Percentiles rank a stretch among this genome's conserved stretches.
Evolutionary conservation across 2,113 vertebrate genomes (phyloP).

Genomic region (Neolamprologus falcicula): DNA sequence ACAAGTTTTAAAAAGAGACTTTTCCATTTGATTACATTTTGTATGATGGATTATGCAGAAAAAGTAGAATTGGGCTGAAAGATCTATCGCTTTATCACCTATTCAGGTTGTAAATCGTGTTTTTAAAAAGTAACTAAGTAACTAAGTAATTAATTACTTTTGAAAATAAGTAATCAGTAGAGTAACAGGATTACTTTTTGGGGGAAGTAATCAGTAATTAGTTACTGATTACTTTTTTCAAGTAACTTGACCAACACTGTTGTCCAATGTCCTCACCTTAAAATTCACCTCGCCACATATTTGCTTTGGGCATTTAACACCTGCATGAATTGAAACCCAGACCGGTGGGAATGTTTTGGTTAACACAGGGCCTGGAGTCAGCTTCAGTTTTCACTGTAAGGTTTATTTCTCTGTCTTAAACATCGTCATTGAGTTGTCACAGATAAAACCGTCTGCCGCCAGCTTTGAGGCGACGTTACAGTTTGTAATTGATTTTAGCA

Average conservation of each 20-base stretch:
- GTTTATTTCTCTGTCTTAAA: neutral
- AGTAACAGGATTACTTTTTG: accelerated
- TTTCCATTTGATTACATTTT: no score
- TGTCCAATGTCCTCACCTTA: neutral
- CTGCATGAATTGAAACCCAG: neutral
- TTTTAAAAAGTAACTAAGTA: no score
- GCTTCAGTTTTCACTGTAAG: neutral
- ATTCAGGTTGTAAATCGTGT: no score
- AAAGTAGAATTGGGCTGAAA: no score
- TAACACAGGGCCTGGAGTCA: neutral
- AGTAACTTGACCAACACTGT: no score
- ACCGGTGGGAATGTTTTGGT: neutral
- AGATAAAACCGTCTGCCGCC: neutral
- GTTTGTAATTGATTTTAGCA: neutral
- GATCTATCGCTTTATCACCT: no score
- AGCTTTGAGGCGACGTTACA: neutral
- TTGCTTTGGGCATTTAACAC: neutral
- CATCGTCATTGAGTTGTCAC: neutral
- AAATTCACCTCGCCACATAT: neutral
- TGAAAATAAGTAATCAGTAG: no score
- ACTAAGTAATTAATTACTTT: no score
- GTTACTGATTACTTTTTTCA: no score
- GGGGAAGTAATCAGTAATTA: no score
- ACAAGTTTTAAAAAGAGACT: no score
- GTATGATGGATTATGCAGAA: no score